A percentile compares a stretch with the other conserved stretches of the same genome.
Evolutionary conservation across 2,113 vertebrate genomes (phyloP).

Genomic region (Ploceus nigricollis): DNA sequence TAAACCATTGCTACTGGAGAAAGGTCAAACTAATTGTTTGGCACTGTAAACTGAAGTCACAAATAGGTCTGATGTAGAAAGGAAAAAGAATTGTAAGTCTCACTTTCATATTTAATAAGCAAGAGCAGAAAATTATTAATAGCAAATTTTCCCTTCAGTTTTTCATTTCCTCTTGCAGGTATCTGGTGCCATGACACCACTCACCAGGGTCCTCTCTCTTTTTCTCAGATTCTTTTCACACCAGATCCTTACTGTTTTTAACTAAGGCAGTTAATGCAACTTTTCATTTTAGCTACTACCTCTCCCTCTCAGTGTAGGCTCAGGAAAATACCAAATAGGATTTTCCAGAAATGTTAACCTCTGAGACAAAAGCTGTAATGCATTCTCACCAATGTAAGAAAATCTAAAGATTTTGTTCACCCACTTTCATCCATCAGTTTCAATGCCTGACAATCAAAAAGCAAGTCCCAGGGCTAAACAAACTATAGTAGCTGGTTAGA

Average conservation of each 20-base stretch:
- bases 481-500: background rate
- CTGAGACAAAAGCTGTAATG: background rate
- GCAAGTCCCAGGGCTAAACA: background rate
- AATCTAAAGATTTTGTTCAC: background rate
- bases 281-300: background rate
- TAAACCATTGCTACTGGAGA: background rate
- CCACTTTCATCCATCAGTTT: background rate
- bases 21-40: background rate
- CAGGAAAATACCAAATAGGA: background rate
- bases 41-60: background rate
- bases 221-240: background rate
- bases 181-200: background rate
- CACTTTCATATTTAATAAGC: background rate
- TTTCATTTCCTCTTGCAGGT: background rate
- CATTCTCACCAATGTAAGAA: background rate
- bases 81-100: background rate
- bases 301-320: background rate
- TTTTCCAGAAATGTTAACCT: background rate
- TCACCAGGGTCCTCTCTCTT: background rate
- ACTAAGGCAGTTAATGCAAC: background rate
- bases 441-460: background rate
- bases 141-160: background rate
- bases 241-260: background rate
- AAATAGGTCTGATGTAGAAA: background rate
- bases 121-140: background rate